phyloP scores from a whole-genome alignment of 2,888 invertebrate species.

The Diloba caeruleocephala region DNA sequence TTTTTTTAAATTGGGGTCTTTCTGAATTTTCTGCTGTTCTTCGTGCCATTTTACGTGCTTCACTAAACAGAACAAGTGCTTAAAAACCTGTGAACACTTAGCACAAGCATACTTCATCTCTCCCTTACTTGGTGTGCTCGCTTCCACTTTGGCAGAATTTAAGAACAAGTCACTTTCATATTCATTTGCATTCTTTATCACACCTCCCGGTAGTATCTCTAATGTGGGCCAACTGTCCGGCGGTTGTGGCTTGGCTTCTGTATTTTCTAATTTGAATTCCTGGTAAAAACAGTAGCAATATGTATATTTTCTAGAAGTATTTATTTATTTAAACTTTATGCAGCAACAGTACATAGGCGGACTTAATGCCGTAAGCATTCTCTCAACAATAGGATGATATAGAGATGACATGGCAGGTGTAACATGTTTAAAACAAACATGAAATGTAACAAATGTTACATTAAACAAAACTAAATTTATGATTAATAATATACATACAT shows the following conservation, averaged over 20 bases:
- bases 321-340: too few species aligned
- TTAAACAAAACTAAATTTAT: too few species aligned
- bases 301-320: too few species aligned
- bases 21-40: conserved; percentile 62
- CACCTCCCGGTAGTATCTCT: conserved; percentile 82
- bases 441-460: too few species aligned
- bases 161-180: conserved; percentile 47
- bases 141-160: conserved; percentile 16
- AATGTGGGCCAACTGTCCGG: conserved; percentile 80
- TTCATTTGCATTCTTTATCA: conserved; percentile 75
- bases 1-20: conserved; percentile 41
- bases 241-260: conserved; percentile 40
- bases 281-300: conserved; percentile 2
- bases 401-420: too few species aligned
- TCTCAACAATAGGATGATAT: too few species aligned
- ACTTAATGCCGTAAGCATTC: too few species aligned
- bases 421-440: too few species aligned
- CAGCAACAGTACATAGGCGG: too few species aligned
- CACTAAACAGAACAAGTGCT: conserved; percentile 73
- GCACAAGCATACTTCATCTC: conserved; percentile 82
- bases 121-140: conserved; percentile 24
- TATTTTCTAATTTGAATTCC: conserved; percentile 34
- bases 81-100: conserved; percentile 78
- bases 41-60: conserved; percentile 82
- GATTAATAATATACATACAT: too few species aligned